Evolutionary conservation across 2,888 invertebrate genomes (phyloP), one percentile per base, ranked within the genome.

Genomic region (Noctua janthe): DNA sequence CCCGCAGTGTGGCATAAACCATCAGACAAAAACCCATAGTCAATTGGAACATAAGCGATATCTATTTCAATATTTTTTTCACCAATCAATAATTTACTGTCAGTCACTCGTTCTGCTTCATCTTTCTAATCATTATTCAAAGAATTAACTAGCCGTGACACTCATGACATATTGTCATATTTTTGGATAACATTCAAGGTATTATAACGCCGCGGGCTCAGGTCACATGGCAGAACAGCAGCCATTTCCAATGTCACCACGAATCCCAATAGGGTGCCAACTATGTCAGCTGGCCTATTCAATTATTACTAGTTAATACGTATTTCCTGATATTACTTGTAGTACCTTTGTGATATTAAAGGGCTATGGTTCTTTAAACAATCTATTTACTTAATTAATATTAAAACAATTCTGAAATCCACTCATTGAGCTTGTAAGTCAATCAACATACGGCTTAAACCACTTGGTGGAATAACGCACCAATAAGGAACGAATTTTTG

Each of bases 231-330:
- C 71, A 47, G 72, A 67, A 81, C 56, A 80, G 67, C 71, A 81
- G 49, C 29, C 43, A 81, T 80, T 71, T 74, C 59, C 82, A 80
- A 77, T 79, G 80, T 76, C 76, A 74, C 76, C 83, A 78, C 69
- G 35, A 76, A 87, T 81, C 71, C 59, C 71, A 76, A 78, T 75
- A 81, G 73, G 51, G 67, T 90, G 91, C 91, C 92, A 91, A 92
- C 56, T 92, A 88, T 92, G 90, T 89, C 87, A 87, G 39, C 11
- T 47, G 56, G 13, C 43, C 17, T 64, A 43, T 62, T 39, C n/a
- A 71, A 74, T 71, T 67, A 66, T 35, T 39, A 54, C 39, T 49
- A n/a, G 47, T 15, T 43, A 13, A 70, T 43, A 35, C 15, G 35
- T 13, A 54, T 59, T 74, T 56, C 35, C 62, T 74, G 56, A 62